Base-by-base conservation (phyloP, 2,797 vertebrate genomes). In the Tragopan temminckii region DNA sequence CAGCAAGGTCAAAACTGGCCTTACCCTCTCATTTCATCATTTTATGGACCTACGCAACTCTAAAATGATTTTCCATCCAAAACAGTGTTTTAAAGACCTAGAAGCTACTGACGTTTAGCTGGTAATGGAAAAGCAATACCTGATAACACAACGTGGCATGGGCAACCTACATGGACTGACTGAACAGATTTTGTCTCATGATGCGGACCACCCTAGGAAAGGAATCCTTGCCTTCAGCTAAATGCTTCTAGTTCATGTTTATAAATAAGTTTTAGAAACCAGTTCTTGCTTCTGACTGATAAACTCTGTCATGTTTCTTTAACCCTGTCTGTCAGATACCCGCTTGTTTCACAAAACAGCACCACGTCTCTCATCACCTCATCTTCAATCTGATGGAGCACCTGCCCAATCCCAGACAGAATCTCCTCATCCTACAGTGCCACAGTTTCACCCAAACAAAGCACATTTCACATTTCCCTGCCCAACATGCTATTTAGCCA, bases 81-180 rank as follows among this genome's bases (percentile, higher is more conserved):
- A 83, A 33, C 4, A 59, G 4, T 40, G 45, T 43, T 84, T 62
- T 62, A 46, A 75, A 67, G 64, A 43, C 58, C 9, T 12, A 62
- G 31, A 80, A 62, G 42, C 16, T 42, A 66, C 38, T 42, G 9
- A 88, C 20, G 24, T 70, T 50, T 25, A 84, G 70, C 59, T 58
- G 21, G 11, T 45, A 45, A 71, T 0, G 43, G 31, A 36, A 67
- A 40, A 67, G 33, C 23, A 43, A 29, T 9, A 88, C n/a, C 17
- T 50, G 23, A 1, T 46, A 71, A n/a, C 31, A 35, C 7, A 9
- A 59, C 58, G 17, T 29, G 21, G n/a, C 1, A 0, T 6, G 18
- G 15, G 11, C 15, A 72, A 35, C 15, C 3, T 38, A 50, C 13
- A n/a, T n/a, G 17, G n/a, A 45, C 20, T 45, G 17, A 10, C 5